Evolutionary conservation across 2,113 vertebrate genomes (phyloP).

Genomic region (Pampusana beccarii): DNA sequence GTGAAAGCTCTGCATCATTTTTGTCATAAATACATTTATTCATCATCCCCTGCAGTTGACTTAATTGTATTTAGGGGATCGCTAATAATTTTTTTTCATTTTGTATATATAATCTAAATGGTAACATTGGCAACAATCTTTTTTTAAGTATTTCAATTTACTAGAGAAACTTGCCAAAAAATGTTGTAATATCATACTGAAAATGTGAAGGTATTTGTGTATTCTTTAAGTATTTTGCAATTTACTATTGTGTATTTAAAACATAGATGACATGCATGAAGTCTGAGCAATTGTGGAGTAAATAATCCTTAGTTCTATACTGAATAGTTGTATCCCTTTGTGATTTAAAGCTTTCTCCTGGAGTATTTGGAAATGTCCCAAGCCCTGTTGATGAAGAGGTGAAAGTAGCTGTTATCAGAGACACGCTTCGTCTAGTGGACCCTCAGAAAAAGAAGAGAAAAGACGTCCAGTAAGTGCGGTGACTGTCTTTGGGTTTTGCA

Average conservation of each 20-base stretch:
- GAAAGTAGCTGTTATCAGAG: conserved; percentile 94
- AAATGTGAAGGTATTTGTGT: not conserved
- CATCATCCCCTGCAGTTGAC: conserved; percentile 60
- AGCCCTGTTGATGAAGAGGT: conserved; percentile 95
- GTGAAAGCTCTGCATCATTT: conserved; percentile 70
- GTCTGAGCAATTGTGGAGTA: not conserved
- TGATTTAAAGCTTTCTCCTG: conserved; percentile 86
- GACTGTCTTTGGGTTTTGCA: not conserved
- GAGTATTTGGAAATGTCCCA: conserved; percentile 90
- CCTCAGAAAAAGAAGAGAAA: conserved; percentile 80
- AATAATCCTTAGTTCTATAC: not conserved
- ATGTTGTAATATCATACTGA: not conserved
- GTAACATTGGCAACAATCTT: not conserved
- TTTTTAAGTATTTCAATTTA: not conserved
- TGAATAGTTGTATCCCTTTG: not conserved
- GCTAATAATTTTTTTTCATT: conserved; percentile 52
- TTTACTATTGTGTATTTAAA: not conserved
- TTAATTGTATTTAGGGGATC: conserved; percentile 69
- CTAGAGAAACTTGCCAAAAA: not conserved
- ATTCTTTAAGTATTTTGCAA: not conserved
- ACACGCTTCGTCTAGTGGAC: conserved; percentile 92
- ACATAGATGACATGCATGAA: not conserved
- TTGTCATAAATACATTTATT: conserved; percentile 71
- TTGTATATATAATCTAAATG: conserved; percentile 50
- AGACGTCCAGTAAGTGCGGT: conserved; percentile 68